Percentiles rank a stretch among this genome's conserved stretches.
These are phyloP conservation scores for Channa argus DNA, from an alignment of 2,113 vertebrate species.

Conservation along the genomic window DNA sequence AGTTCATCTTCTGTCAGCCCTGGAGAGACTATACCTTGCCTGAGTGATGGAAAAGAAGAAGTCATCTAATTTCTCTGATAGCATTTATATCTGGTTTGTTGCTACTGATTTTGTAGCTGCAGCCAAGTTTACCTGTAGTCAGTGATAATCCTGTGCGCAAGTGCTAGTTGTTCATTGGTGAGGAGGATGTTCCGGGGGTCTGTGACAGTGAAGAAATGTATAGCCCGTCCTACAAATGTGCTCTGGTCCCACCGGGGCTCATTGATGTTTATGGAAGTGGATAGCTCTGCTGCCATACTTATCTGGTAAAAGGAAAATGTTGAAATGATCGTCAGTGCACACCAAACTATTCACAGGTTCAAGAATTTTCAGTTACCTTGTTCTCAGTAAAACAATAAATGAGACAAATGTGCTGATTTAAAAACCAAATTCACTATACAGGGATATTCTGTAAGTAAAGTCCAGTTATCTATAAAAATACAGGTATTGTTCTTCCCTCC, in stretches of 20 bases:
- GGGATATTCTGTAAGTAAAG: neutral
- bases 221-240: constrained; percentile 93
- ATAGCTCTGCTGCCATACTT: constrained; percentile 91
- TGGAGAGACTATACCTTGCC: constrained; percentile 89
- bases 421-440: neutral
- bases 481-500: neutral
- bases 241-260: constrained; percentile 98
- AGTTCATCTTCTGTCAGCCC: constrained; percentile 95
- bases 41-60: constrained; percentile 54
- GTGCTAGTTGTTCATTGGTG: constrained; percentile 88
- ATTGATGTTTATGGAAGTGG: constrained; percentile 93
- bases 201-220: constrained; percentile 98
- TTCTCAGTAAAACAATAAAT: neutral
- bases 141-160: constrained; percentile 88
- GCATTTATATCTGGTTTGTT: too few relatives aligned
- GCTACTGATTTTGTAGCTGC: neutral
- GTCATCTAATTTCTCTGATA: neutral
- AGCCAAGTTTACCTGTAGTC: constrained; percentile 89
- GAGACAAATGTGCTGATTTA: neutral
- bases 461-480: constrained; percentile 7
- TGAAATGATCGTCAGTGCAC: neutral
- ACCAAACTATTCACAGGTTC: neutral
- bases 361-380: neutral
- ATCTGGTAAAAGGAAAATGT: constrained; percentile 55
- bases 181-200: constrained; percentile 95